Evolutionary conservation across 2,797 vertebrate genomes (phyloP), one percentile per base, ranked within the genome.

Genomic region (Tangara arthus): DNA sequence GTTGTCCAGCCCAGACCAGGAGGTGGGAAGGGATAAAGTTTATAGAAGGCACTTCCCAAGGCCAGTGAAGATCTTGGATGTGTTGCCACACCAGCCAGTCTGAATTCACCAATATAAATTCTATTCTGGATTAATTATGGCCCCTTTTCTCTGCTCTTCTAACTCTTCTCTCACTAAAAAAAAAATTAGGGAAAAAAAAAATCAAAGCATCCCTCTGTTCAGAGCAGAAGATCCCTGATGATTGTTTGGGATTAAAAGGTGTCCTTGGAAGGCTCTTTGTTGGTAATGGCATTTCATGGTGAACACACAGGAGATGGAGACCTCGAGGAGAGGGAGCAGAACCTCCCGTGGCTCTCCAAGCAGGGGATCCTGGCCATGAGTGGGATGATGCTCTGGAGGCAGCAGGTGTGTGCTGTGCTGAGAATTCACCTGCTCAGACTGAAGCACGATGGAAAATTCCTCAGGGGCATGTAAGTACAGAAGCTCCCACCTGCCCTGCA

Each of bases 391-490:
- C 98, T 99, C 66, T 99, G 99, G 99, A 97, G 98, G 84, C 99
- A 98, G 96, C 99, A 99, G 97, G 98, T 99, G 94, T 97, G 97
- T 77, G 95, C 98, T 0, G 68, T 99, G 57, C 98, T 98, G 37
- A 97, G 98, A 97, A 96, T 99, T 82, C 99, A 98, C 89, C 98
- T 99, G 96, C 97, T 99, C 46, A 99, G 98, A 73, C 98, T 99
- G 56, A 98, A 90, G 78, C 95, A 98, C 0, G 98, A 98, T 64
- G 98, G 97, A 23, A 99, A 99, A 96, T 87, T 97, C 11, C 97
- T 99, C 42, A 68, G 98, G 63, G 97, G 98, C 92, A 89, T 98
- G 99, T 99, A 93, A 98, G 98, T 97, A 66, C 6, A 1, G 39
- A 34, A 82, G 49, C 15, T 75, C 70, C 52, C 3, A 1, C 37